Conservation (phyloP, 1,140 invertebrate species). For the Penaeus vannamei region DNA sequence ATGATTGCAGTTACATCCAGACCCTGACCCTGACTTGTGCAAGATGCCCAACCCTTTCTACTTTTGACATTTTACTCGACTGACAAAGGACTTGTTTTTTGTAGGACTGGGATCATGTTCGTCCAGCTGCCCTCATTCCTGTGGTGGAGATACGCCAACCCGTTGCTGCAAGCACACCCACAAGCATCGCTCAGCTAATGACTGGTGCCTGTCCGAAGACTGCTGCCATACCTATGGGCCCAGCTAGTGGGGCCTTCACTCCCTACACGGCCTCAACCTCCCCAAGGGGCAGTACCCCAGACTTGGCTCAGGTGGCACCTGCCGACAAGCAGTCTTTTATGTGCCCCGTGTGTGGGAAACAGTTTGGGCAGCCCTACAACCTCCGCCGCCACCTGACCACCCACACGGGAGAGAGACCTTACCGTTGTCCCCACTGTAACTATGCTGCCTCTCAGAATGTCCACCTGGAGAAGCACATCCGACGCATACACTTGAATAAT, state of each 20-base stretch:
- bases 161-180: conserved; percentile 43
- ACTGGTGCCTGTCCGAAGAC: conserved; percentile 40
- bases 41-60: neutral
- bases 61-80: conserved; percentile 31
- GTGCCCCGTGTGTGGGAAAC: conserved; percentile 67
- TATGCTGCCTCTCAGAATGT: conserved; percentile 67
- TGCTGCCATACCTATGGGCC: conserved; percentile 53
- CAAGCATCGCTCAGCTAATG: conserved; percentile 50
- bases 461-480: conserved; percentile 67
- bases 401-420: conserved; percentile 68
- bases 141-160: conserved; percentile 60
- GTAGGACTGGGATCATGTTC: conserved; percentile 60
- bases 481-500: conserved; percentile 63
- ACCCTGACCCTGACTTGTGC: conserved; percentile 24
- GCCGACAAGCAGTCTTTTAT: conserved; percentile 54
- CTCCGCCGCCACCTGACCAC: conserved; percentile 65
- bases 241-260: conserved; percentile 55
- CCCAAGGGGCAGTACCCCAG: conserved; percentile 60
- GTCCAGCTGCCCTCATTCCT: conserved; percentile 58
- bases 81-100: conserved; percentile 65
- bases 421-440: conserved; percentile 66
- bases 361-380: conserved; percentile 67
- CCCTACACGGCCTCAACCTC: conserved; percentile 53
- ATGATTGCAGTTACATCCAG: neutral
- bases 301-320: conserved; percentile 55